Percentiles rank a stretch among this genome's conserved stretches.
Conservation (phyloP, 1,140 invertebrate genomes). For the Pseudoatta argentina region DNA sequence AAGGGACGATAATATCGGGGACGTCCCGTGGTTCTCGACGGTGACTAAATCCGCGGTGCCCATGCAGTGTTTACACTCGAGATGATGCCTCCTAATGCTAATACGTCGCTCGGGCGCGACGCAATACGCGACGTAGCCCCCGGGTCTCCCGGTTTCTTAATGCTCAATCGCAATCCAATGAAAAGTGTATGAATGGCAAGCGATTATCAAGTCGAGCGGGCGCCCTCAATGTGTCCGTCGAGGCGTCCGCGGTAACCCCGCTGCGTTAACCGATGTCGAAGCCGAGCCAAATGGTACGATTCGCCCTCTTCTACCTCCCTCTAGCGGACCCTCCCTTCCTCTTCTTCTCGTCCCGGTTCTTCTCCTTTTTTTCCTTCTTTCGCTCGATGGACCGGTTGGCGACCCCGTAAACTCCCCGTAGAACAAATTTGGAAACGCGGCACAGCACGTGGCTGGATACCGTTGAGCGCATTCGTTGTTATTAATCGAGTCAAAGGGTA, state of each 20-base stretch:
- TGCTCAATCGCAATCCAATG: slow-evolving; percentile 87
- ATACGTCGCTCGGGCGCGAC: slow-evolving; percentile 80
- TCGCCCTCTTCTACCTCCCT: slow-evolving; percentile 43
- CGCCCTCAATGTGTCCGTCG: slow-evolving; percentile 86
- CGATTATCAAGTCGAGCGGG: slow-evolving; percentile 87
- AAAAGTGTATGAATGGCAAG: slow-evolving; percentile 86
- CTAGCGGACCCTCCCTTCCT: neutral
- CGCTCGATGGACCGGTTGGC: slow-evolving; percentile 30
- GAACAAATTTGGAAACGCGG: slow-evolving; percentile 59
- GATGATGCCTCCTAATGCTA: slow-evolving; percentile 87
- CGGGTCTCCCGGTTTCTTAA: slow-evolving; percentile 82
- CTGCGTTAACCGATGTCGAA: slow-evolving; percentile 85
- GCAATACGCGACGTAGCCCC: slow-evolving; percentile 67
- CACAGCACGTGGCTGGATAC: slow-evolving; percentile 64
- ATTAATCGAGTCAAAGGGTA: slow-evolving; percentile 63
- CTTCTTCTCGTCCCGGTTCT: neutral
- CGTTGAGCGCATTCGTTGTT: slow-evolving; percentile 61
- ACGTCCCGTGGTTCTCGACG: slow-evolving; percentile 84
- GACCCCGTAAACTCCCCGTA: slow-evolving; percentile 6
- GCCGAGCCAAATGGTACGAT: slow-evolving; percentile 82
- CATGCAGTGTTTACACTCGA: slow-evolving; percentile 87
- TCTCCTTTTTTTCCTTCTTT: neutral
- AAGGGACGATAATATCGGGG: slow-evolving; percentile 75
- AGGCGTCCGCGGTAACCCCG: slow-evolving; percentile 86
- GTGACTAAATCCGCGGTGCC: slow-evolving; percentile 85